Conservation (phyloP, 1,140 invertebrate genomes). For the Procambarus virginalis region DNA sequence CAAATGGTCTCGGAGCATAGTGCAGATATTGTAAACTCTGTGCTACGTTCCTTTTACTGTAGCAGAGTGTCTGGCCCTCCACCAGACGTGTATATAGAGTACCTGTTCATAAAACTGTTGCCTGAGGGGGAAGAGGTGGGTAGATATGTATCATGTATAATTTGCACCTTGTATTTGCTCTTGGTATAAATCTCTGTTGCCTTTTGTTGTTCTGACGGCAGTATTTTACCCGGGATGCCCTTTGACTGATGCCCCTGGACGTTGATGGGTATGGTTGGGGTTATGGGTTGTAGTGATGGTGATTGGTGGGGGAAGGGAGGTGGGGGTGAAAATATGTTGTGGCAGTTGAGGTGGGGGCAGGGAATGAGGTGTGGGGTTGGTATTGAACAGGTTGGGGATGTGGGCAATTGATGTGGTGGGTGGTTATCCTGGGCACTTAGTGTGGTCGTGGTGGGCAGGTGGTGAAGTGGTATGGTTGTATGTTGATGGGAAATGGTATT, state of each 20-base stretch:
- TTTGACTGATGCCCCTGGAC: conserved; percentile 46
- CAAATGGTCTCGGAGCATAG: no score
- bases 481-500: no score
- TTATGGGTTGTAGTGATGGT: neutral
- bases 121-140: conserved; percentile 4
- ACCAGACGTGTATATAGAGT: neutral
- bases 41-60: no score
- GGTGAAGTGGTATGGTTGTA: neutral
- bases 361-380: neutral
- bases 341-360: neutral
- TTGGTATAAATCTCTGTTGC: conserved; percentile 56
- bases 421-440: neutral
- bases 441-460: neutral
- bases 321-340: neutral
- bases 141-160: conserved; percentile 61
- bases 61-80: no score
- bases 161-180: conserved; percentile 66
- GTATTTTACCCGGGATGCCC: conserved; percentile 39
- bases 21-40: no score
- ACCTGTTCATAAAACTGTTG: conserved; percentile 20
- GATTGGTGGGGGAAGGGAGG: neutral
- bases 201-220: conserved; percentile 61
- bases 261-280: conserved; percentile 16
- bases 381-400: neutral
- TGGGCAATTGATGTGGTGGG: conserved; percentile 10